A percentile compares a stretch with the other conserved stretches of the same genome.
Conservation (phyloP, 2,888 invertebrate genomes). For the Patella pellucida region DNA sequence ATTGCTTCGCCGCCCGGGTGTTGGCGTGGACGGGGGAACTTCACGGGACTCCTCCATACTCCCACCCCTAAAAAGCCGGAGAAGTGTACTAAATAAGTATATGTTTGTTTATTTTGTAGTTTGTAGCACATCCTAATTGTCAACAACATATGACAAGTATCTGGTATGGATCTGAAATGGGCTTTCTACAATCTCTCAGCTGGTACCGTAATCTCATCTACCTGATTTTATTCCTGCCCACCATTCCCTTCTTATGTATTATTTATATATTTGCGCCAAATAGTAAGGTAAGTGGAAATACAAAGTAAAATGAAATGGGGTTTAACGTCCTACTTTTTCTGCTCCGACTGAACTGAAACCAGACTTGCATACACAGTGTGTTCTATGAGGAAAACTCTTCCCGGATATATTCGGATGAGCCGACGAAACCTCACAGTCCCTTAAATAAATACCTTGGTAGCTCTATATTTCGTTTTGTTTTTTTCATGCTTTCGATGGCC, state of each 20-base stretch:
- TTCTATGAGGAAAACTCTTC: no score
- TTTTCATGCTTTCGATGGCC: no score
- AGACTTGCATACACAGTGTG: no score
- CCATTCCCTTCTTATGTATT: slow-evolving; percentile 68
- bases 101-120: slow-evolving; percentile 64
- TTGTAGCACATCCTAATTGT: slow-evolving; percentile 83
- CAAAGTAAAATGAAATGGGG: no score
- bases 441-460: no score
- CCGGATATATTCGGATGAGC: no score
- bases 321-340: no score
- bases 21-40: background rate
- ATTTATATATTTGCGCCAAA: slow-evolving; percentile 69
- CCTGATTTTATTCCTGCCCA: slow-evolving; percentile 62
- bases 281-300: slow-evolving; percentile 61
- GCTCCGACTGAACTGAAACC: no score
- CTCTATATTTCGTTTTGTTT: no score
- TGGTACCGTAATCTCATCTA: slow-evolving; percentile 70
- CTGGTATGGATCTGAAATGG: slow-evolving; percentile 79
- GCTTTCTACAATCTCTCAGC: slow-evolving; percentile 75
- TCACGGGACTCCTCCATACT: background rate
- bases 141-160: slow-evolving; percentile 80
- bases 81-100: no score
- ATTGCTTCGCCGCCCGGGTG: background rate
- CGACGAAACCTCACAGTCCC: no score
- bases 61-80: background rate